Base-by-base conservation (phyloP, 2,797 vertebrate genomes). In the Brotula barbata region DNA sequence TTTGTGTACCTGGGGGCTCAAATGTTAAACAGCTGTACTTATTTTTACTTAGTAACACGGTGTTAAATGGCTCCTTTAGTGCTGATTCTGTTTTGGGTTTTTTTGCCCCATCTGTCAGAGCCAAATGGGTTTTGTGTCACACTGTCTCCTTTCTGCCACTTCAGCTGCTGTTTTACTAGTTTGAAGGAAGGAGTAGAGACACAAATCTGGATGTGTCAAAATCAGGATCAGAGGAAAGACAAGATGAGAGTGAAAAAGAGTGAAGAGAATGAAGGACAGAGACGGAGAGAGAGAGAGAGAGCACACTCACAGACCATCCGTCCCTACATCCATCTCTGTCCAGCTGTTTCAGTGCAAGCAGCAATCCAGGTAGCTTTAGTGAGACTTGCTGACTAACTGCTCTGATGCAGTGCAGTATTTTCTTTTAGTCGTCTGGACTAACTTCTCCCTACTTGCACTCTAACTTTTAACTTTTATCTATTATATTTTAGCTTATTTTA, bases 341-440 rank as follows among this genome's bases (percentile, higher is more conserved):
- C 65, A 57, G 79, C 64, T 53, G 13, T 59, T 84, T 82, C 71
- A 70, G 19, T 65, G 68, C 54, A 63, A 33, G 65, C 66, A 82
- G 78, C 68, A 46, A 81, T 76, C 59, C 64, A 42, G 25, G 58
- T 45, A 53, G 66, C 59, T 77, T 83, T 37, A 45, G 64, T 56
- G 45, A 68, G 65, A 66, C 62, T 52, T 64, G 71, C 72, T 78
- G 74, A 85, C 66, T 71, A 28, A 65, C 56, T 66, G 59, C 64
- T 78, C 34, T 66, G 64, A 65, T 73, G 73, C 73, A 66, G 47
- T 55, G 54, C 52, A 15, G 46, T 28, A 64, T 62, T 68, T 59
- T 67, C 49, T 28, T 72, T 68, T 51, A 12, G 39, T 59, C 64
- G 43, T 57, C 36, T 44, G 42, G 49, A 66, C 49, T 6, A 0